These are phyloP conservation scores for Ranitomeya variabilis DNA, from an alignment of 2,113 vertebrate genomes.

Conservation along the genomic window DNA sequence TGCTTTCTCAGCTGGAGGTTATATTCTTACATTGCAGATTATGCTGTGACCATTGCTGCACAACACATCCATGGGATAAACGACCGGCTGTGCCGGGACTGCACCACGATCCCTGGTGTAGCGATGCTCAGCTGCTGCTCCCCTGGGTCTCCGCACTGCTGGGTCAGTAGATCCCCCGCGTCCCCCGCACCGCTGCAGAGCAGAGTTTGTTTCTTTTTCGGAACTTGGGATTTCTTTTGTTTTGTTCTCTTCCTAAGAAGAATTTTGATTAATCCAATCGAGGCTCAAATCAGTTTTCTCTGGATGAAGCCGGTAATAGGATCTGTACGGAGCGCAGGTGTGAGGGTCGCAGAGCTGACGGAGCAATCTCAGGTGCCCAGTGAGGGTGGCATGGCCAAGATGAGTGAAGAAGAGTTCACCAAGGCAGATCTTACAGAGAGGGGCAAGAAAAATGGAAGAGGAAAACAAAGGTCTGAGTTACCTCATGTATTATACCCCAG, in stretches of 20 bases:
- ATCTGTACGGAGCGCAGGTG: conserved; percentile 23
- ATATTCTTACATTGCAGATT: too few relatives aligned
- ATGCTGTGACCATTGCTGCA: too few relatives aligned
- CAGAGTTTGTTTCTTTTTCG: conserved; percentile 40
- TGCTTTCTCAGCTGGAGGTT: too few relatives aligned
- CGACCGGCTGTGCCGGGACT: too few relatives aligned
- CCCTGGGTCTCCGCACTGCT: neutral
- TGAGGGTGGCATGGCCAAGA: neutral
- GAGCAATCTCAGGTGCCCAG: conserved; percentile 23
- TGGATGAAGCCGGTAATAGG: conserved; percentile 5
- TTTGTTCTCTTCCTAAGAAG: conserved; percentile 24
- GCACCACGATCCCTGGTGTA: neutral
- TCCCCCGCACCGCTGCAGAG: neutral
- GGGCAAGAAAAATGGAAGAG: neutral
- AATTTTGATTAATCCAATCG: conserved; percentile 33
- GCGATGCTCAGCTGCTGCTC: neutral
- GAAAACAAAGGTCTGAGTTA: neutral
- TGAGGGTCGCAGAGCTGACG: neutral
- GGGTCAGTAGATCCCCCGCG: neutral
- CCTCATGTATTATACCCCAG: neutral
- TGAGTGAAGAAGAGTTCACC: conserved; percentile 5
- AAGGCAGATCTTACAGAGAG: neutral
- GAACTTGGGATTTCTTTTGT: conserved; percentile 45
- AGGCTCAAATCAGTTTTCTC: conserved; percentile 24
- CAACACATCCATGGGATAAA: too few relatives aligned